These are phyloP conservation scores for Mythimna vitellina DNA, from an alignment of 2,888 invertebrate species.

Conservation along the genomic window DNA sequence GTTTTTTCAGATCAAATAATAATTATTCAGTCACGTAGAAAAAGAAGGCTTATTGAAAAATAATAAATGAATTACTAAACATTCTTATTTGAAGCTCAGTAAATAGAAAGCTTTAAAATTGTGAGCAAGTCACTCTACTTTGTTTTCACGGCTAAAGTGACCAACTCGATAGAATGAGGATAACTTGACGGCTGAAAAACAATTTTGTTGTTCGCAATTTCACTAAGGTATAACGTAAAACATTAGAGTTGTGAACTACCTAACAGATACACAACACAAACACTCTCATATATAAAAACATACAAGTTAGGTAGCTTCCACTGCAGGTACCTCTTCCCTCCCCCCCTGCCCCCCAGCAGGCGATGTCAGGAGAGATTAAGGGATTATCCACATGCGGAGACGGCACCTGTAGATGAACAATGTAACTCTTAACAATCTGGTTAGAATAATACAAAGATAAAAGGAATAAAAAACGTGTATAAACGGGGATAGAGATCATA, in stretches of 20 bases:
- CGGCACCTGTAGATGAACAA: constrained; percentile 35
- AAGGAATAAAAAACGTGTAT: background rate
- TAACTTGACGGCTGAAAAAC: background rate
- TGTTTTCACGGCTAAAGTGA: background rate
- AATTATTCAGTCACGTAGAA: too few species aligned
- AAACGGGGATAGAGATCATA: background rate
- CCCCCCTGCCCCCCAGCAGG: background rate
- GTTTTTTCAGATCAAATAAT: too few species aligned
- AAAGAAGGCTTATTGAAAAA: too few species aligned
- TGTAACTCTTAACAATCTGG: constrained; percentile 23
- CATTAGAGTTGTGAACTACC: too few species aligned
- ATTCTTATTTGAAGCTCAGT: too few species aligned
- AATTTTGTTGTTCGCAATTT: background rate
- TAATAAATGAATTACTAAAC: too few species aligned
- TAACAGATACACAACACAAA: constrained; percentile 3
- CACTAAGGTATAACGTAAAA: too few species aligned
- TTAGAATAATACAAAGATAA: constrained; percentile 12
- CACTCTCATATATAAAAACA: constrained; percentile 13
- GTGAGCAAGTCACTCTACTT: background rate
- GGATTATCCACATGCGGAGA: constrained; percentile 26
- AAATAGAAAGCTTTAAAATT: background rate
- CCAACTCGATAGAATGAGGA: background rate
- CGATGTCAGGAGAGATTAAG: constrained; percentile 38
- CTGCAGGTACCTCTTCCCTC: background rate
- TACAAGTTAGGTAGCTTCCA: background rate